These are phyloP conservation scores for Siphlonurus alternatus DNA, from an alignment of 2,888 invertebrate species.

Conservation along the genomic window DNA sequence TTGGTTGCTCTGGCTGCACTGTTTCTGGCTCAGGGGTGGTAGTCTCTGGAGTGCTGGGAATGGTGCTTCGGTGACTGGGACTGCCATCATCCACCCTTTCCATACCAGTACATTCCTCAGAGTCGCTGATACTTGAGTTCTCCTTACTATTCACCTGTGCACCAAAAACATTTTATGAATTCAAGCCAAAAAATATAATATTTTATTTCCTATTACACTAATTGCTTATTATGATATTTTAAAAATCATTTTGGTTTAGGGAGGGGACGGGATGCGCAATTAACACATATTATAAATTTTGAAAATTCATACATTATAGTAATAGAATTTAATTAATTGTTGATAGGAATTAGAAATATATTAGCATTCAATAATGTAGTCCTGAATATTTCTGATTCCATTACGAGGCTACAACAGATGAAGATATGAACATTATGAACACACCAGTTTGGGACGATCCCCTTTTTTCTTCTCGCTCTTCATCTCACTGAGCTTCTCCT, in stretches of 20 bases:
- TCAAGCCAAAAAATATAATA: neutral
- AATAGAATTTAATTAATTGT: neutral
- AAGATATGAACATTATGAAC: no score
- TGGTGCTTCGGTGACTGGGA: neutral
- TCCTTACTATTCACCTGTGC: slow-evolving; percentile 21
- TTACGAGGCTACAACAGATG: no score
- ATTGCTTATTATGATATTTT: neutral
- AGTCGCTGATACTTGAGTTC: slow-evolving; percentile 48
- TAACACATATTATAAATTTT: no score
- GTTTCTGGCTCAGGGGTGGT: neutral
- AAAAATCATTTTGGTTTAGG: no score
- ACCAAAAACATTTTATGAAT: no score
- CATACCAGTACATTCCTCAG: slow-evolving; percentile 31
- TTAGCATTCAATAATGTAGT: no score
- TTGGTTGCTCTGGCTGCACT: neutral
- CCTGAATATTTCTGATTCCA: no score
- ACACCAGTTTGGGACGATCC: neutral
- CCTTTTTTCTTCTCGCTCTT: slow-evolving; percentile 36
- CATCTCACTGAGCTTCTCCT: slow-evolving; percentile 53
- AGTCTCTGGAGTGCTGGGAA: neutral
- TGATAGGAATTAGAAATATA: no score
- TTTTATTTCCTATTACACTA: neutral
- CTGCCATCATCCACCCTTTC: neutral
- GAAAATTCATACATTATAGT: no score
- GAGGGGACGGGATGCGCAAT: no score